Evolutionary conservation across 2,888 invertebrate genomes (phyloP).

Genomic region (Plebejus anna): DNA sequence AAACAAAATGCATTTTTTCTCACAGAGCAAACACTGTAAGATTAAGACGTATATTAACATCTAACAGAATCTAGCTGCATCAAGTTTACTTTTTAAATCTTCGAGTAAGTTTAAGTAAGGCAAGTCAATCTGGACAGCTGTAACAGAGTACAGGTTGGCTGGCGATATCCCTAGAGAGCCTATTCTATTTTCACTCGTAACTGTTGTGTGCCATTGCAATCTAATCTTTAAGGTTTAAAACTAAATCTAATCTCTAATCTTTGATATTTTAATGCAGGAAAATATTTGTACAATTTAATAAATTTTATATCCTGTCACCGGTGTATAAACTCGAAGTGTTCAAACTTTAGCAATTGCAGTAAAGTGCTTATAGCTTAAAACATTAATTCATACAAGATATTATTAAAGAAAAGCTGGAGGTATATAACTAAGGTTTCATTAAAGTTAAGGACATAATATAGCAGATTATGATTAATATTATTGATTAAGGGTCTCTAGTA

Average conservation of each 20-base stretch:
- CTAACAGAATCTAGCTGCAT: not conserved
- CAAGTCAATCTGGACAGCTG: not conserved
- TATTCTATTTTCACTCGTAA: not conserved
- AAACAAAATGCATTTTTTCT: too few species aligned
- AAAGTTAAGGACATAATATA: not conserved
- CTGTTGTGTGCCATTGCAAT: not conserved
- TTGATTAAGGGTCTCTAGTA: not conserved
- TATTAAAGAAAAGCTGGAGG: not conserved
- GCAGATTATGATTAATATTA: too few species aligned
- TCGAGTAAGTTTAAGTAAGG: not conserved
- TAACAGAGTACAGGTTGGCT: not conserved
- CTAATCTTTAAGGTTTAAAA: not conserved
- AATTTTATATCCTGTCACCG: not conserved
- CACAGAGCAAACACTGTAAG: too few species aligned
- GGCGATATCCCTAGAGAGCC: conserved; percentile 2
- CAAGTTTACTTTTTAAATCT: not conserved
- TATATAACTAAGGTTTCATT: too few species aligned
- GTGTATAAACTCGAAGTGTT: not conserved
- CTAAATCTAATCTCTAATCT: not conserved
- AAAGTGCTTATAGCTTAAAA: not conserved
- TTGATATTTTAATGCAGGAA: not conserved
- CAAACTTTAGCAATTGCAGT: not conserved
- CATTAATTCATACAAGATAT: not conserved
- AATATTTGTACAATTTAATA: not conserved
- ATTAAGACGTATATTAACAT: too few species aligned